Evolutionary conservation across 1,140 invertebrate genomes (phyloP).

Genomic region (Drosophila punjabiensis): DNA sequence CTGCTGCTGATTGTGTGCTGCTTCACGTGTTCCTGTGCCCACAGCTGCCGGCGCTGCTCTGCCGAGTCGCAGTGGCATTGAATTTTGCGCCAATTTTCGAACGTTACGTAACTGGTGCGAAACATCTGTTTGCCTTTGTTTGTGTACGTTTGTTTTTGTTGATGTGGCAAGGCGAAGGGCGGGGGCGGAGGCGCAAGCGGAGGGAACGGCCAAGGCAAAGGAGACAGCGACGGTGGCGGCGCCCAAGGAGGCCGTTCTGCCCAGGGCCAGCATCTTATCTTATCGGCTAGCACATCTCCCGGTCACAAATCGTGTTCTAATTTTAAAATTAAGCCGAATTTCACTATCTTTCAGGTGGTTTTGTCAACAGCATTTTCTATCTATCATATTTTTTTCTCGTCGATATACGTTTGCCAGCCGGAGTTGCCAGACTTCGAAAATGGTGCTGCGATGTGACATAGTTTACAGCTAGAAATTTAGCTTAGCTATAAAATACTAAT

Average conservation of each 20-base stretch:
- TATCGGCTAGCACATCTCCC: slow-evolving; percentile 42
- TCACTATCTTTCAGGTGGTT: slow-evolving; percentile 37
- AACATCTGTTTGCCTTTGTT: slow-evolving; percentile 67
- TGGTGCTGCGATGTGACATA: background rate
- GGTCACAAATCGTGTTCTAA: slow-evolving; percentile 20
- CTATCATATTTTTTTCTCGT: slow-evolving; percentile 12
- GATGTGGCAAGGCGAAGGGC: slow-evolving; percentile 23
- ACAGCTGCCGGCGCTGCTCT: slow-evolving; percentile 7
- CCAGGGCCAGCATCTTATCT: slow-evolving; percentile 51
- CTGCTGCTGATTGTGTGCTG: background rate
- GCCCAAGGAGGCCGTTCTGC: slow-evolving; percentile 36
- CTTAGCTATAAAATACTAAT: too few relatives aligned
- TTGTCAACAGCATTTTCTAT: slow-evolving; percentile 33
- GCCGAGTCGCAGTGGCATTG: background rate
- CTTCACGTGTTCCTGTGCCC: slow-evolving; percentile 14
- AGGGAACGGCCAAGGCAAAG: background rate
- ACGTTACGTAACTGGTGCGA: slow-evolving; percentile 52
- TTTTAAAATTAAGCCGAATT: slow-evolving; percentile 40
- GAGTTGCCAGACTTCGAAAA: slow-evolving; percentile 12
- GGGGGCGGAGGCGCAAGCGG: background rate
- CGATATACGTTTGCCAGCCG: background rate
- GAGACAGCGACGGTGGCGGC: slow-evolving; percentile 1
- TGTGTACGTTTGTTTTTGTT: slow-evolving; percentile 43
- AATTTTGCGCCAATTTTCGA: slow-evolving; percentile 57
- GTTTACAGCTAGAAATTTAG: background rate